phyloP scores from a whole-genome alignment of 2,797 vertebrate species.

The Atherinosoma microstoma region DNA sequence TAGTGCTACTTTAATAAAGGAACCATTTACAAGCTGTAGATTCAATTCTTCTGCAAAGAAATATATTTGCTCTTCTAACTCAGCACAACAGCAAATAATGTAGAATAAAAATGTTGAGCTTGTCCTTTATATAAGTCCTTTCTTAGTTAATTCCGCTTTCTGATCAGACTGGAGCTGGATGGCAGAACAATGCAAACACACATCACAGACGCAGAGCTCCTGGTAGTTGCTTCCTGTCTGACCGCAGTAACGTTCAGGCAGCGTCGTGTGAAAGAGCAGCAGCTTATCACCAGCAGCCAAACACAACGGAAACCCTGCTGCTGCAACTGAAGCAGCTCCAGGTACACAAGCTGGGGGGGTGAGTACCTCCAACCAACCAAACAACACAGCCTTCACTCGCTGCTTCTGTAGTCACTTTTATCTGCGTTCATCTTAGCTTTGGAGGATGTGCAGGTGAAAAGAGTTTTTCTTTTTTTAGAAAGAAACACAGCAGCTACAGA shows the following conservation, averaged over 20 bases:
- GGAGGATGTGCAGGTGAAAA: not conserved
- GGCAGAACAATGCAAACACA: slow-evolving; percentile 1
- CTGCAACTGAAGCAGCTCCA: slow-evolving; percentile 34
- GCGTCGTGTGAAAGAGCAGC: slow-evolving; percentile 37
- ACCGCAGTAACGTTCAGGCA: slow-evolving; percentile 50
- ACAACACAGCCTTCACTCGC: not conserved
- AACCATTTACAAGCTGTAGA: too few relatives aligned
- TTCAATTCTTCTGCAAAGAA: too few relatives aligned
- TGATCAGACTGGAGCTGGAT: slow-evolving; percentile 2
- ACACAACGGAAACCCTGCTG: slow-evolving; percentile 54
- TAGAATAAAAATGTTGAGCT: too few relatives aligned
- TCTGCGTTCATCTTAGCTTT: not conserved
- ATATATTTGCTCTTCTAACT: too few relatives aligned
- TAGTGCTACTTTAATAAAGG: too few relatives aligned
- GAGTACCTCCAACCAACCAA: not conserved
- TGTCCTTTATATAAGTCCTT: not conserved
- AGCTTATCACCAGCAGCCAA: slow-evolving; percentile 63
- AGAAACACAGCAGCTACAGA: too few relatives aligned
- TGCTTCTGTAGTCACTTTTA: slow-evolving; percentile 10
- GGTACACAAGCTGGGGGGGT: slow-evolving; percentile 7
- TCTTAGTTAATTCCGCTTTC: not conserved
- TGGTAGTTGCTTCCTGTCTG: slow-evolving; percentile 54
- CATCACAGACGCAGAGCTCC: not conserved
- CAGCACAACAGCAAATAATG: too few relatives aligned
- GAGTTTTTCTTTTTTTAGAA: not conserved